phyloP scores from a whole-genome alignment of 2,888 invertebrate genomes.

The Drosophila mercatorum region DNA sequence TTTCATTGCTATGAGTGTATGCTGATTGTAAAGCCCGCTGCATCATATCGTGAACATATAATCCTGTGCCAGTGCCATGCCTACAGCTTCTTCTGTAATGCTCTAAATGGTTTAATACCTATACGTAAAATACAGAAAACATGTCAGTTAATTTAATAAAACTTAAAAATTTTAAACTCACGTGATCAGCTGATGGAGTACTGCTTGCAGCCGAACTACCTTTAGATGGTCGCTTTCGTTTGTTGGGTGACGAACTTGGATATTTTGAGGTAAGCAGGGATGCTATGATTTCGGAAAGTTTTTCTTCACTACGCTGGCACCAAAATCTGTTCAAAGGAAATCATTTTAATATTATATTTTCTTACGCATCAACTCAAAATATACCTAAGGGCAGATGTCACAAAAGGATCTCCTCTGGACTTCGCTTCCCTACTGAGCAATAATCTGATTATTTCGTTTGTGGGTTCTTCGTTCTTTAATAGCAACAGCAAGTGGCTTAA shows the following conservation, averaged over 20 bases:
- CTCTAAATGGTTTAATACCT: slow-evolving; percentile 96
- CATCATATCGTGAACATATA: slow-evolving; percentile 95
- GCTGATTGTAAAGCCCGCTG: slow-evolving; percentile 95
- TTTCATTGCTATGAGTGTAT: slow-evolving; percentile 94
- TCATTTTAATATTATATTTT: neutral
- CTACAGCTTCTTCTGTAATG: slow-evolving; percentile 91
- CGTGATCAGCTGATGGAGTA: slow-evolving; percentile 92
- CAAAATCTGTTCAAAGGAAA: slow-evolving; percentile 87
- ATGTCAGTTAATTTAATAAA: neutral
- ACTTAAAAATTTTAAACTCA: slow-evolving; percentile 68
- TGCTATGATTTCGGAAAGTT: slow-evolving; percentile 92
- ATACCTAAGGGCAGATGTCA: slow-evolving; percentile 93
- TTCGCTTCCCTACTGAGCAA: slow-evolving; percentile 91
- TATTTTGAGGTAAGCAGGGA: slow-evolving; percentile 92
- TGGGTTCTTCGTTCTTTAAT: slow-evolving; percentile 96
- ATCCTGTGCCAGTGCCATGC: slow-evolving; percentile 88
- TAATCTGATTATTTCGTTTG: slow-evolving; percentile 93
- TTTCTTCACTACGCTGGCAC: slow-evolving; percentile 96
- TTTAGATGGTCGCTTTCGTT: slow-evolving; percentile 93
- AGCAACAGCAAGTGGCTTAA: slow-evolving; percentile 94
- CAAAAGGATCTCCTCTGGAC: slow-evolving; percentile 92
- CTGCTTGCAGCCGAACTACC: slow-evolving; percentile 89
- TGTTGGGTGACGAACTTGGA: slow-evolving; percentile 95
- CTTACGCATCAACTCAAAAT: neutral
- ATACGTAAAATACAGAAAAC: slow-evolving; percentile 28